These are phyloP conservation scores for Ennomos quercinarius DNA, from an alignment of 2,888 invertebrate species.

Conservation along the genomic window DNA sequence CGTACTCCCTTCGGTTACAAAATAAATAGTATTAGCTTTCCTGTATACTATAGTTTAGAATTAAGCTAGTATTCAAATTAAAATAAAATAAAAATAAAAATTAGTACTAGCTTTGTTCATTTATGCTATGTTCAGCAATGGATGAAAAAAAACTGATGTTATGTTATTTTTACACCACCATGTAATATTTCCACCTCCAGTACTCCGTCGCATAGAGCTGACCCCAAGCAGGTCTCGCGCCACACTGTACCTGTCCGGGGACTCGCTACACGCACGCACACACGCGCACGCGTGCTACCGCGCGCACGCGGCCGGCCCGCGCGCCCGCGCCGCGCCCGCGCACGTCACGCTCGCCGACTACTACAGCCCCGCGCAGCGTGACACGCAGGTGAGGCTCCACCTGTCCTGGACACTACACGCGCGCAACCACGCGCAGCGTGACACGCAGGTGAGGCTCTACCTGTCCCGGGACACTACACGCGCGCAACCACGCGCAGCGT, in stretches of 20 bases:
- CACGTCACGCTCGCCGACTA: constrained; percentile 87
- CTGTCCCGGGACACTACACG: constrained; percentile 29
- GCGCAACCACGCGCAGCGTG: constrained; percentile 77
- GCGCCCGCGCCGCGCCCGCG: constrained; percentile 73
- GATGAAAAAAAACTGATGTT: too few relatives aligned
- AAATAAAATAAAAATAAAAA: too few relatives aligned
- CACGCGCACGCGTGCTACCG: constrained; percentile 59
- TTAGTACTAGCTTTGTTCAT: too few relatives aligned
- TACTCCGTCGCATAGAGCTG: constrained; percentile 75
- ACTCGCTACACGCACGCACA: constrained; percentile 38
- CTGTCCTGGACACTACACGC: constrained; percentile 28
- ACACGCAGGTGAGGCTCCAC: constrained; percentile 74
- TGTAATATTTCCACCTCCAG: constrained; percentile 43
- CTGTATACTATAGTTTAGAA: too few relatives aligned
- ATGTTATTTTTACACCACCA: too few relatives aligned
- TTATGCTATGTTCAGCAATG: too few relatives aligned
- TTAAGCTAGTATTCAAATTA: too few relatives aligned
- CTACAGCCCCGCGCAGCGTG: constrained; percentile 84
- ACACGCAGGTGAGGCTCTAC: constrained; percentile 74
- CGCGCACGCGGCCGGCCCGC: constrained; percentile 68
- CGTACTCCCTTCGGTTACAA: too few relatives aligned
- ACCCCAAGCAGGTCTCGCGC: constrained; percentile 55
- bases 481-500: constrained; percentile 76
- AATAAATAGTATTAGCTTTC: too few relatives aligned
- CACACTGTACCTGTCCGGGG: constrained; percentile 66